Conservation (phyloP, 2,113 vertebrate species). For the Pantherophis guttatus region DNA sequence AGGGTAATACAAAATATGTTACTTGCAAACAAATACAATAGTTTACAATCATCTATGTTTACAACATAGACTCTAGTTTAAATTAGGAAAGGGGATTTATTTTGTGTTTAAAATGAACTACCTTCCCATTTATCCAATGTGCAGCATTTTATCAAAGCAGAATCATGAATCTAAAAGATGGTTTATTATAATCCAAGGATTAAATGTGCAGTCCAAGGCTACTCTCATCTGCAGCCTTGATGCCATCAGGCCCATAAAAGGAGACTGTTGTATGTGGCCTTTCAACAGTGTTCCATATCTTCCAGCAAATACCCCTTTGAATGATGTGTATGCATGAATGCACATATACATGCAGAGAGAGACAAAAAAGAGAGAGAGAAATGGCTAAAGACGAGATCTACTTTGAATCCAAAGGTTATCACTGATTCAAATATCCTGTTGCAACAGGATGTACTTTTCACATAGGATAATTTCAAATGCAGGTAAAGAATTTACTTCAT, state of each 20-base stretch:
- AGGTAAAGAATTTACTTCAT: background rate
- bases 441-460: background rate
- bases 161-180: background rate
- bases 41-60: background rate
- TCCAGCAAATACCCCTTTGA: background rate
- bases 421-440: background rate
- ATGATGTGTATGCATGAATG: background rate
- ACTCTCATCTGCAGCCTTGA: background rate
- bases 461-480: background rate
- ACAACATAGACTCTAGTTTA: background rate
- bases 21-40: background rate
- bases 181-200: background rate
- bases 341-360: background rate
- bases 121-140: background rate
- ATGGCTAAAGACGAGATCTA: background rate
- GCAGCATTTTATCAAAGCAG: background rate
- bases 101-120: background rate
- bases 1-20: conserved; percentile 25
- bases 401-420: background rate
- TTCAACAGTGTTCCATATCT: background rate
- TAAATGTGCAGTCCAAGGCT: background rate
- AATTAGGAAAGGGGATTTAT: background rate
- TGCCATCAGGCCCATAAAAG: background rate
- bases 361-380: background rate
- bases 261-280: background rate